phyloP scores from a whole-genome alignment of 2,797 vertebrate species.

The Gephyroberyx darwinii region DNA sequence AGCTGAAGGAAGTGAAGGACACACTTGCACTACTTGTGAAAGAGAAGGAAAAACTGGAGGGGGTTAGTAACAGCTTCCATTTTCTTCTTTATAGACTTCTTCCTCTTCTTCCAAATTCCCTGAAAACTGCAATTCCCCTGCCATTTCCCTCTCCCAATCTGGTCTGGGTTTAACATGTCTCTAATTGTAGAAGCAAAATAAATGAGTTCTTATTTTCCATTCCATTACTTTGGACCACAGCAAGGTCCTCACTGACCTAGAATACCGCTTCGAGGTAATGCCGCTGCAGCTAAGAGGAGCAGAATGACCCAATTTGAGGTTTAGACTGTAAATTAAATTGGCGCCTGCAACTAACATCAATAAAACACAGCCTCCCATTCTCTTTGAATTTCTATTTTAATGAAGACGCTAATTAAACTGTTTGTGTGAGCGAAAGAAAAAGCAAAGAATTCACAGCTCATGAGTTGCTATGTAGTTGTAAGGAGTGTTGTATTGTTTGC shows the following conservation, averaged over 20 bases:
- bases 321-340: constrained; percentile 84
- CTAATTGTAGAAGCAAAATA: constrained; percentile 81
- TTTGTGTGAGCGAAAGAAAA: constrained; percentile 47
- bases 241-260: constrained; percentile 71
- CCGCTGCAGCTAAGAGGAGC: constrained; percentile 69
- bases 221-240: constrained; percentile 82
- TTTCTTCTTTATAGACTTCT: constrained; percentile 75
- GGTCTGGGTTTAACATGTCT: constrained; percentile 77
- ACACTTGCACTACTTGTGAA: constrained; percentile 83
- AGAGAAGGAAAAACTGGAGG: constrained; percentile 89
- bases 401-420: constrained; percentile 76
- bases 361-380: constrained; percentile 70
- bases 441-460: constrained; percentile 24
- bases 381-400: constrained; percentile 77
- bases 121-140: constrained; percentile 61
- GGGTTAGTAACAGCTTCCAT: constrained; percentile 77
- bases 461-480: constrained; percentile 47
- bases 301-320: constrained; percentile 84
- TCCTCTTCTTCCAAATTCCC: constrained; percentile 67
- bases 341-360: constrained; percentile 80
- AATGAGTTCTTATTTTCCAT: constrained; percentile 85
- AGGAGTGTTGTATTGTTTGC: constrained; percentile 50
- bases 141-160: constrained; percentile 70
- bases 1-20: constrained; percentile 89
- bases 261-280: constrained; percentile 70